Percentiles rank a stretch among this genome's conserved stretches.
These are phyloP conservation scores for Phrynocephalus vlangalii DNA, from an alignment of 2,797 vertebrate species.

Conservation along the genomic window DNA sequence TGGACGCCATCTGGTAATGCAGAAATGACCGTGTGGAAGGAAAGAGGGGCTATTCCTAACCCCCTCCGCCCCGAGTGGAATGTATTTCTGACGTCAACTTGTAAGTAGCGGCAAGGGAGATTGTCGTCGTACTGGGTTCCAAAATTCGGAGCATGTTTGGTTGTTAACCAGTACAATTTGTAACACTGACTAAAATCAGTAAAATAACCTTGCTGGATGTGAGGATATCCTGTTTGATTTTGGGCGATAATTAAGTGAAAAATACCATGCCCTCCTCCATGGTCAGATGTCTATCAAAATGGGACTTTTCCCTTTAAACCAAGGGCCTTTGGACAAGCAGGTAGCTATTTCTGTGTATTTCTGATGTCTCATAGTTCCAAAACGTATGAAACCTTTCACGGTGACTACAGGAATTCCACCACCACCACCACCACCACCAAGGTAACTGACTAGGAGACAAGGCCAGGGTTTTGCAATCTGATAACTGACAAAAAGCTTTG, in stretches of 20 bases:
- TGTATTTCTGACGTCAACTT: background rate
- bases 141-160: background rate
- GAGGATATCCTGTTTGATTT: background rate
- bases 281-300: background rate
- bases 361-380: background rate
- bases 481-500: background rate
- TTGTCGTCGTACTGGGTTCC: background rate
- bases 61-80: constrained; percentile 18
- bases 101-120: background rate
- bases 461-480: background rate
- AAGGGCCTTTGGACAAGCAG: background rate
- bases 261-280: too few relatives aligned
- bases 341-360: too few relatives aligned
- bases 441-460: too few relatives aligned
- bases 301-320: background rate
- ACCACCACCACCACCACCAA: background rate
- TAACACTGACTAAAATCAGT: background rate
- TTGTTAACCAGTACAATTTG: background rate
- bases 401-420: too few relatives aligned
- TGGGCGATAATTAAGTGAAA: background rate
- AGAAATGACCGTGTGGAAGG: constrained; percentile 15
- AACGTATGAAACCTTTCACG: too few relatives aligned
- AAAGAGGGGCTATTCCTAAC: background rate
- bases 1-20: constrained; percentile 15
- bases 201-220: background rate